Conservation (phyloP, 2,113 vertebrate genomes). For the Laticauda laticaudata region DNA sequence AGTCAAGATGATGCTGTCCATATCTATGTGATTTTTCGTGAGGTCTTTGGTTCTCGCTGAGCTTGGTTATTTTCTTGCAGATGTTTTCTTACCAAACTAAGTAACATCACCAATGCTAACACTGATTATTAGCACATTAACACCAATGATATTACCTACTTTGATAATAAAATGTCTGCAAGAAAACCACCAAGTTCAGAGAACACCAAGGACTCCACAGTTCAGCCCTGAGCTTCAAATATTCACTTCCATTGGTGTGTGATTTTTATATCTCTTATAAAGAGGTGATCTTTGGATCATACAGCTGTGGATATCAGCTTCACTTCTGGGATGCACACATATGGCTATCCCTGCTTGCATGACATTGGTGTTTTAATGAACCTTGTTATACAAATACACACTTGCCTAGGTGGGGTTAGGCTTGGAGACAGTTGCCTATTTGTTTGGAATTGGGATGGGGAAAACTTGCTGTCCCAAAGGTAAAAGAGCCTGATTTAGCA, state of each 20-base stretch:
- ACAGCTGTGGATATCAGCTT: not conserved
- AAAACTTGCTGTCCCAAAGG: not conserved
- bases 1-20: not conserved
- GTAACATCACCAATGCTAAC: not conserved
- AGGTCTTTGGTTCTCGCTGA: not conserved
- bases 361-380: not conserved
- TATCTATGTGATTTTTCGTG: not conserved
- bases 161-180: not conserved
- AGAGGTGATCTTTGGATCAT: not conserved
- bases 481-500: not conserved
- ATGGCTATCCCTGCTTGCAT: not conserved
- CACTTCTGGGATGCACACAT: not conserved
- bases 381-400: not conserved
- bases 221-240: not conserved
- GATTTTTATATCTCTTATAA: not conserved
- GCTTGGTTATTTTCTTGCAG: not conserved
- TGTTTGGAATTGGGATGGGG: not conserved
- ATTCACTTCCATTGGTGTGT: not conserved
- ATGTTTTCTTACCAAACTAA: not conserved
- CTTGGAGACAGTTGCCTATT: not conserved
- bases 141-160: not conserved
- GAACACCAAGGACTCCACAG: not conserved
- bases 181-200: not conserved
- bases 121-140: not conserved
- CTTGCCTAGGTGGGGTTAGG: not conserved